Evolutionary conservation across 1,140 invertebrate genomes (phyloP).

Genomic region (Rhysida immarginata): DNA sequence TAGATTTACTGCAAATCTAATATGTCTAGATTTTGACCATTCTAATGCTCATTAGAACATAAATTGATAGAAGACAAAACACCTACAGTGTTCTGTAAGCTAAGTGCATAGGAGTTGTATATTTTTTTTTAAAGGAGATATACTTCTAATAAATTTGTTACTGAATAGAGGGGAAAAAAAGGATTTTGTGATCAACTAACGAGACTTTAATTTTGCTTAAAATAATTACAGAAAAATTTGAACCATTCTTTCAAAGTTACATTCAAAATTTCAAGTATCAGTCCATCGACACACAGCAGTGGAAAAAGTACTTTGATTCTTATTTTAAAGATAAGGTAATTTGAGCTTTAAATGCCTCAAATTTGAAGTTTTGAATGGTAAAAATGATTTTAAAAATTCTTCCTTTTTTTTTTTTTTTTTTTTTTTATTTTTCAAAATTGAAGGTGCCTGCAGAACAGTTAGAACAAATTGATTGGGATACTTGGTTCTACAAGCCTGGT

Average conservation of each 20-base stretch:
- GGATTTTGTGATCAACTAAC: too few species aligned
- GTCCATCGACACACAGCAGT: conserved; percentile 66
- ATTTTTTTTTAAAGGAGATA: too few species aligned
- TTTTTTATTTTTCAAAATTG: background rate
- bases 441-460: conserved; percentile 17
- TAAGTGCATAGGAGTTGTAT: too few species aligned
- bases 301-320: conserved; percentile 56
- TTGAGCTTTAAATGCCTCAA: background rate
- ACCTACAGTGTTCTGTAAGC: too few species aligned
- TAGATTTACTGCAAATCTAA: too few species aligned
- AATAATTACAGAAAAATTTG: conserved; percentile 57
- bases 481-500: conserved; percentile 65
- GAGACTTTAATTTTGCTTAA: too few species aligned
- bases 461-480: conserved; percentile 58
- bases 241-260: conserved; percentile 69
- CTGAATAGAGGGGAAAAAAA: too few species aligned
- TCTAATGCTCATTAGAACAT: too few species aligned
- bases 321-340: conserved; percentile 50
- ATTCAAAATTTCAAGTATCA: conserved; percentile 63
- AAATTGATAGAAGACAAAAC: too few species aligned
- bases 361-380: background rate
- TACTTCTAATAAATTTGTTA: too few species aligned
- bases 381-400: background rate
- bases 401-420: background rate
- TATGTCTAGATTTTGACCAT: too few species aligned